Evolutionary conservation across 2,113 vertebrate genomes (phyloP).

Genomic region (Corythornis madagascariensis): DNA sequence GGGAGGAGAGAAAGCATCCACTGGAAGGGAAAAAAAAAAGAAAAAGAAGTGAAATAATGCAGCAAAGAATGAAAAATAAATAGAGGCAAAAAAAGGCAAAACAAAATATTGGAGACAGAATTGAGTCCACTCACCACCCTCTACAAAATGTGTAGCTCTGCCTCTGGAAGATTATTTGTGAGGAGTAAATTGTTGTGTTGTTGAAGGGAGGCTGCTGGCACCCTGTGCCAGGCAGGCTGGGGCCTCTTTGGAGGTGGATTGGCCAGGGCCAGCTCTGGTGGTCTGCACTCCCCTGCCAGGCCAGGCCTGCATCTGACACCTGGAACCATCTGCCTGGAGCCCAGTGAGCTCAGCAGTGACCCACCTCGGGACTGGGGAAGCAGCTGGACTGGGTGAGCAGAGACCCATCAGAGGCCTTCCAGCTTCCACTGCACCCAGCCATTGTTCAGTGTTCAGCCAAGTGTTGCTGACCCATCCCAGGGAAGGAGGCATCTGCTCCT

Average conservation of each 20-base stretch:
- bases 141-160: background rate
- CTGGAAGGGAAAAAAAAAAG: background rate
- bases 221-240: rapidly evolving
- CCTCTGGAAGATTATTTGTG: background rate
- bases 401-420: background rate
- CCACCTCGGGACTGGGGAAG: background rate
- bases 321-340: background rate
- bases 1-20: background rate
- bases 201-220: background rate
- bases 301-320: background rate
- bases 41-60: background rate
- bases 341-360: background rate
- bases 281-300: too few relatives aligned
- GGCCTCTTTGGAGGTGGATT: background rate
- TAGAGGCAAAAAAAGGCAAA: background rate
- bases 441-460: background rate
- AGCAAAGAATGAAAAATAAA: constrained; percentile 26
- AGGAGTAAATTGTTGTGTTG: background rate
- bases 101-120: background rate
- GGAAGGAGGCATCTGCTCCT: background rate
- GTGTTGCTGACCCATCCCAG: background rate
- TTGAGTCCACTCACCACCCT: background rate
- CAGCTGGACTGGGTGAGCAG: background rate
- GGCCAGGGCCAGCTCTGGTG: background rate
- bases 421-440: background rate